These are phyloP conservation scores for Apamea sordens DNA, from an alignment of 2,888 invertebrate genomes.

Conservation along the genomic window DNA sequence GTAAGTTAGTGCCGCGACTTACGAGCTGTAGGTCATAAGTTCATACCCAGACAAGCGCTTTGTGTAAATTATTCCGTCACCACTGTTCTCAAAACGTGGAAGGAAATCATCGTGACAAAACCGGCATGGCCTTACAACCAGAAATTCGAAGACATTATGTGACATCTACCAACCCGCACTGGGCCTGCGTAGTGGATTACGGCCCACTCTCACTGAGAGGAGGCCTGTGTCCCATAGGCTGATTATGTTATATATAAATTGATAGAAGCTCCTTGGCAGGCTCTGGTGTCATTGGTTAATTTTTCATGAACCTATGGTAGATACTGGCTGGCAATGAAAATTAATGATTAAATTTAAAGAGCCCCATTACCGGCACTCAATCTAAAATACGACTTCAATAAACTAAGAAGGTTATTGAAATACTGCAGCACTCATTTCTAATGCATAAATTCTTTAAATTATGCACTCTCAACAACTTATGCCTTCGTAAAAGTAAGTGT, in stretches of 20 bases:
- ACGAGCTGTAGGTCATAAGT: background rate
- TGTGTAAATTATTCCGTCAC: background rate
- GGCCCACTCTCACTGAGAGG: background rate
- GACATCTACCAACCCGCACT: background rate
- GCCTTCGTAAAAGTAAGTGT: constrained; percentile 22
- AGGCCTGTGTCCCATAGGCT: background rate
- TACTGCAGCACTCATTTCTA: constrained; percentile 8
- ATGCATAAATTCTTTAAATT: constrained; percentile 36
- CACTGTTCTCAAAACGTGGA: background rate
- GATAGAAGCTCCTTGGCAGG: background rate
- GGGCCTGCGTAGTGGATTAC: background rate
- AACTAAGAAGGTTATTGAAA: constrained; percentile 44
- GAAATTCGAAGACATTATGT: background rate
- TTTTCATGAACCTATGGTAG: background rate
- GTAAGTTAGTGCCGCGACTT: background rate
- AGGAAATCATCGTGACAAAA: background rate
- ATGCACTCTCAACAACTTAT: constrained; percentile 20
- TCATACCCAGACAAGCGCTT: background rate
- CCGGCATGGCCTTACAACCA: background rate
- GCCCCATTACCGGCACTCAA: background rate
- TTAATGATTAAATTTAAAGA: constrained; percentile 7
- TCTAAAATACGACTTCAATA: constrained; percentile 28
- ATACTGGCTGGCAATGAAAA: background rate
- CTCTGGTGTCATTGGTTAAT: background rate
- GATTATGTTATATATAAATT: background rate